phyloP scores from a whole-genome alignment of 2,113 vertebrate species.

The Amblyornis subalaris region DNA sequence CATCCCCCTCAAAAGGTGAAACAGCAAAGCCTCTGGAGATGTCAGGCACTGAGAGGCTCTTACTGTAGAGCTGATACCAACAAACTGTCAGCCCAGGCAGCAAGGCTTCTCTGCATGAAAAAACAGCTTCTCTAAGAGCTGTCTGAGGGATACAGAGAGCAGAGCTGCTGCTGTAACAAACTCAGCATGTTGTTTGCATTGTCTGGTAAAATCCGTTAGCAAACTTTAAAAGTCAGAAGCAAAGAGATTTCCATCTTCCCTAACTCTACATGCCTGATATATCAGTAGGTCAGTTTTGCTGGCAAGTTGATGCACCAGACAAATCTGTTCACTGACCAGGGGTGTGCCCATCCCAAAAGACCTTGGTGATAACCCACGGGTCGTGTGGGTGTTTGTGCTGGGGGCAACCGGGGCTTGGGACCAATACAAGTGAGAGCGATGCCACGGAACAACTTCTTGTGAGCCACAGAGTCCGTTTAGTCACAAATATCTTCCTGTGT shows the following conservation, averaged over 20 bases:
- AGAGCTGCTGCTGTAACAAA: background rate
- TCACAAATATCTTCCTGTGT: background rate
- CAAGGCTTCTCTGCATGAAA: background rate
- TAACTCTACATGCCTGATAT: background rate
- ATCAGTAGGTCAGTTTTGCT: background rate
- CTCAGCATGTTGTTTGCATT: rapidly evolving
- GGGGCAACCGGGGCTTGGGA: rapidly evolving
- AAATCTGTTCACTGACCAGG: background rate
- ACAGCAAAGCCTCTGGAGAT: background rate
- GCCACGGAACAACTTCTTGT: rapidly evolving
- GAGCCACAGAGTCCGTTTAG: background rate
- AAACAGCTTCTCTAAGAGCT: background rate
- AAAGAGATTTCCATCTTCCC: background rate
- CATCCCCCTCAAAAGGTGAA: background rate
- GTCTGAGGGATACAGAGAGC: background rate
- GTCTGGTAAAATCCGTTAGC: background rate
- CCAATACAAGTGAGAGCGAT: background rate
- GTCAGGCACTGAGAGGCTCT: background rate
- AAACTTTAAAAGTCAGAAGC: background rate
- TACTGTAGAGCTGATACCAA: background rate
- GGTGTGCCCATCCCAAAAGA: background rate
- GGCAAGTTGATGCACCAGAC: background rate
- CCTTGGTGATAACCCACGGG: rapidly evolving
- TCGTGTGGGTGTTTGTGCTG: rapidly evolving
- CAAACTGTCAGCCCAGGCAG: background rate